Base-by-base conservation (phyloP, 2,797 vertebrate genomes). In the Diplodus sargus region DNA sequence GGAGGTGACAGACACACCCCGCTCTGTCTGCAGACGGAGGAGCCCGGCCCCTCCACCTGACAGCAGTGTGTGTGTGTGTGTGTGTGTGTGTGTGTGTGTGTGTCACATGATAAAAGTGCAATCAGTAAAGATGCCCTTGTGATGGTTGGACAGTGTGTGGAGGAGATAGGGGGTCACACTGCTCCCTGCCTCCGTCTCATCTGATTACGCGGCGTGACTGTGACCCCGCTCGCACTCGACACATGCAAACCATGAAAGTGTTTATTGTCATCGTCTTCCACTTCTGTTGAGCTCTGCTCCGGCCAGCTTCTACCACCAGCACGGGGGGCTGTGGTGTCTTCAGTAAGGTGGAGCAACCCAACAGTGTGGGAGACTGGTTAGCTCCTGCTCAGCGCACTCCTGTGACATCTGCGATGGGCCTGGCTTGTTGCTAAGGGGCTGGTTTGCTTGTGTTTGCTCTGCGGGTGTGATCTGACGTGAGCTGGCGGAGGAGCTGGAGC, bases 111-210 rank as follows among this genome's bases (percentile, higher is more conserved):
- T 30, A 28, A 66, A 25, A 12, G 58, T 34, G 28, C 34, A 34
- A 79, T 74, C 65, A 67, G 43, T 20, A 14, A 14, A 45, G 56
- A 75, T 75, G 62, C 62, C 66, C 67, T 78, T 76, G 47, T 22
- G 57, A 59, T n/a, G 48, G 61, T 25, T 16, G 18, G 66, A 43
- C 67, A 23, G 71, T 47, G 48, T 53, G 61, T 68, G 71, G 56
- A 58, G 5, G 51, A 76, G 67, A 78, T 48, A 59, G 34, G 25
- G 25, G 79, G 70, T 61, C 47, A 49, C 18, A 20, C 43, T 28
- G 17, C 57, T 54, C 20, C 60, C 25, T 13, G 56, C n/a, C 45
- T 51, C 66, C 25, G 9, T 52, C 52, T 43, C 25, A 57, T 57
- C 30, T 58, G 52, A 56, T 56, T 16, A 53, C 20, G 12, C 10